Evolutionary conservation across 2,888 invertebrate species (phyloP).

Genomic region (Pachydiplax longipennis): DNA sequence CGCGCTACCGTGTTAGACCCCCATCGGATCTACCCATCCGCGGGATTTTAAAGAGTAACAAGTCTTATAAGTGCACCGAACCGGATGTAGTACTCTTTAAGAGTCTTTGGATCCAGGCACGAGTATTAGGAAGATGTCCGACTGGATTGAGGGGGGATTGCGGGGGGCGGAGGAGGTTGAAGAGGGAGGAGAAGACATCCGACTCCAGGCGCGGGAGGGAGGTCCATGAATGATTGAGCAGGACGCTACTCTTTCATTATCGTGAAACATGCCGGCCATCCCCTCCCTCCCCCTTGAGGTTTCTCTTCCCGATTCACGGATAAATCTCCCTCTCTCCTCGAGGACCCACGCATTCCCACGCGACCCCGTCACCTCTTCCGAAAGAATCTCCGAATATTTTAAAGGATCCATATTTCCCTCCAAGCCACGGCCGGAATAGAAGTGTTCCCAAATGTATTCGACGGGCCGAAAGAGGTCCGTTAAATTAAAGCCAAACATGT

Average conservation of each 20-base stretch:
- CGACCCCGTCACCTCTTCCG: not conserved
- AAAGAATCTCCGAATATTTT: not conserved
- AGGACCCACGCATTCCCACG: not conserved
- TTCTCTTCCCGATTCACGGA: not conserved
- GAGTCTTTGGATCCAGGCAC: not conserved
- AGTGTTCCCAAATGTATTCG: not conserved
- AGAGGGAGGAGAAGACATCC: not conserved
- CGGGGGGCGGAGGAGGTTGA: not conserved
- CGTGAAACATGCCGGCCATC: constrained; percentile 42
- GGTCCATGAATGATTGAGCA: constrained; percentile 43
- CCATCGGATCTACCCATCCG: not conserved
- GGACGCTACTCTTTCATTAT: constrained; percentile 39
- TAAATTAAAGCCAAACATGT: not conserved
- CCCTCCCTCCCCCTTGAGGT: not conserved
- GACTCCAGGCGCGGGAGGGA: constrained; percentile 20
- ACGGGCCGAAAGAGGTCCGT: not conserved
- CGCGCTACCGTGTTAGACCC: not conserved
- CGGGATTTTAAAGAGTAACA: not conserved
- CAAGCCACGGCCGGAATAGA: not conserved
- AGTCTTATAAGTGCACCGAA: not conserved
- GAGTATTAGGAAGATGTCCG: not conserved
- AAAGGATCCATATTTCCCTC: not conserved
- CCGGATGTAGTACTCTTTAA: constrained; percentile 8
- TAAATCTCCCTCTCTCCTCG: not conserved
- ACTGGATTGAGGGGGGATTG: not conserved